Conservation (phyloP, 2,797 vertebrate genomes). For the Pseudochirops corinnae region DNA sequence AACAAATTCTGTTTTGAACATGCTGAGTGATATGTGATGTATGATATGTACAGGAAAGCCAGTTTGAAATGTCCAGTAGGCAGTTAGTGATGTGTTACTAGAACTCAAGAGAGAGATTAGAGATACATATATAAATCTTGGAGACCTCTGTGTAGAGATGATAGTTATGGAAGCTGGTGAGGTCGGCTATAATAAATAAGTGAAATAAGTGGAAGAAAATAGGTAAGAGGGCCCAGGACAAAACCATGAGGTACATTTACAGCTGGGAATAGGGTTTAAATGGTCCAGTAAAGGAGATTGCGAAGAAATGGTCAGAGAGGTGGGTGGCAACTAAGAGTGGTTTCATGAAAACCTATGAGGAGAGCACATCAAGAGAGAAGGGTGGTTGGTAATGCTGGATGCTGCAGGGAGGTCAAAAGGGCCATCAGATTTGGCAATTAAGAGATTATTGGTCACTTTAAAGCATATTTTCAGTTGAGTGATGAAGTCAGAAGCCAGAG, state of each 20-base stretch:
- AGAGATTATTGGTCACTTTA: neutral
- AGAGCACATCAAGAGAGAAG: neutral
- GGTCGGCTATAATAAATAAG: neutral
- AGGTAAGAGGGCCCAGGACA: neutral
- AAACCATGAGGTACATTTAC: neutral
- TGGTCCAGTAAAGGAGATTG: neutral
- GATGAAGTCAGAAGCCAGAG: neutral
- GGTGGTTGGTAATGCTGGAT: neutral
- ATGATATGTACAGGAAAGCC: neutral
- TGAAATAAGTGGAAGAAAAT: neutral
- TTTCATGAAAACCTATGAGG: neutral
- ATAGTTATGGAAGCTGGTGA: neutral
- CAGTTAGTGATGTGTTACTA: too few relatives aligned
- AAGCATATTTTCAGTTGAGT: neutral
- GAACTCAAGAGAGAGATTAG: neutral
- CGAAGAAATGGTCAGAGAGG: neutral
- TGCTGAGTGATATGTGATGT: neutral
- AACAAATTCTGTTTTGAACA: neutral
- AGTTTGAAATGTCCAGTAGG: neutral
- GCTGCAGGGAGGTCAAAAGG: neutral
- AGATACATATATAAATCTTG: neutral
- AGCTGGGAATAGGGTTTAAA: neutral
- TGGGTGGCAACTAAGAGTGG: neutral
- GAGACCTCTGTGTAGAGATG: neutral
- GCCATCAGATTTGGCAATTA: neutral